Evolutionary conservation across 2,888 invertebrate species (phyloP).

Genomic region (Lobophora halterata): DNA sequence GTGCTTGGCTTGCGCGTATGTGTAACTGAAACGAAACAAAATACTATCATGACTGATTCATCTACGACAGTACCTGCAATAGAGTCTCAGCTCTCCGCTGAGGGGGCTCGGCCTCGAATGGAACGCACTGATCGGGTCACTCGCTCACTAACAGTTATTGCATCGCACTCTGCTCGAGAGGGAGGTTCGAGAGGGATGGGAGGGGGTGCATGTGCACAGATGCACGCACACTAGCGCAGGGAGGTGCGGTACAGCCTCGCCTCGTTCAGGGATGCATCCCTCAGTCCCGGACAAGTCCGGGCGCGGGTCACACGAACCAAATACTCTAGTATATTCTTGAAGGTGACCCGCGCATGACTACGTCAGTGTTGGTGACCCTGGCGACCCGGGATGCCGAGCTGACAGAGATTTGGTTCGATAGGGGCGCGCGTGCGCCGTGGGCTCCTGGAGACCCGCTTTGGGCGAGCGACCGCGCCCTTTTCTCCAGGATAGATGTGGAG

Average conservation of each 20-base stretch:
- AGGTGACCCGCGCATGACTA: conserved; percentile 64
- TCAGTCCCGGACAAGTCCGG: conserved; percentile 22
- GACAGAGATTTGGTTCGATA: conserved; percentile 15
- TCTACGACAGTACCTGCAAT: conserved; percentile 16
- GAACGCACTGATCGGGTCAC: conserved; percentile 22
- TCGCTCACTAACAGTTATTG: conserved; percentile 23
- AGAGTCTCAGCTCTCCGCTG: conserved; percentile 4
- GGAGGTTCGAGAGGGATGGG: too few relatives aligned
- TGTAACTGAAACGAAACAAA: too few relatives aligned
- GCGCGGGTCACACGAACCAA: conserved; percentile 18
- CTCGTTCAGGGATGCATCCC: conserved; percentile 3
- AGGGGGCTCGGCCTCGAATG: conserved; percentile 9
- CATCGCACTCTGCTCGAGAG: too few relatives aligned
- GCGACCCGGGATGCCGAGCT: conserved; percentile 20
- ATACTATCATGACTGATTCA: too few relatives aligned
- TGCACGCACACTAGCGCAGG: conserved; percentile 16
- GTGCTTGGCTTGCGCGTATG: too few relatives aligned
- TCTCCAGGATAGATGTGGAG: not conserved
- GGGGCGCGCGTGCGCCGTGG: conserved; percentile 40
- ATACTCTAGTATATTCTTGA: conserved; percentile 9
- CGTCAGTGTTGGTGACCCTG: conserved; percentile 48
- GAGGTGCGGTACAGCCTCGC: conserved; percentile 31
- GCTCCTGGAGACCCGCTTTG: conserved; percentile 41
- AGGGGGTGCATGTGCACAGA: conserved; percentile 44
- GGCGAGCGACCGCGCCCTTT: conserved; percentile 16